phyloP scores from a whole-genome alignment of 2,797 vertebrate species.

The Girardinus metallicus region DNA sequence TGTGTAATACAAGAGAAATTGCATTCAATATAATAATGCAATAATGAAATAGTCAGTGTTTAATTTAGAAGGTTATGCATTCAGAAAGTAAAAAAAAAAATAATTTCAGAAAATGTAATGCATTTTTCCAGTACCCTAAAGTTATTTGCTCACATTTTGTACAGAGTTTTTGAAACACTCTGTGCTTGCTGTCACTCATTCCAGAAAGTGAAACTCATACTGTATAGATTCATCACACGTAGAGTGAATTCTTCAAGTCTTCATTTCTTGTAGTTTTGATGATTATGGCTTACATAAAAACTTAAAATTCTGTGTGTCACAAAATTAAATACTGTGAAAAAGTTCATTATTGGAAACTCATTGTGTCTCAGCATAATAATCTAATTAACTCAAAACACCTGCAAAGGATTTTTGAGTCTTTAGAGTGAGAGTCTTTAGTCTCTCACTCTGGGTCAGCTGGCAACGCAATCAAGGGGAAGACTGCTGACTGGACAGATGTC shows the following conservation, averaged over 20 bases:
- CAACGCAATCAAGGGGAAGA: not conserved
- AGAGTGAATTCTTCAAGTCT: not conserved
- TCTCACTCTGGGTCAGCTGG: not conserved
- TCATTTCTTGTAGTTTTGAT: not conserved
- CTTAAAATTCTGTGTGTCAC: not conserved
- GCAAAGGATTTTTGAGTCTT: not conserved
- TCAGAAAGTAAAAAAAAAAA: not conserved
- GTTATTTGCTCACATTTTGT: not conserved
- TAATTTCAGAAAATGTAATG: not conserved
- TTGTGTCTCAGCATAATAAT: not conserved
- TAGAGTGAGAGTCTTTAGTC: too few species aligned
- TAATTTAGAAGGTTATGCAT: not conserved
- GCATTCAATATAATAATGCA: not conserved
- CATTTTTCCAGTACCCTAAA: not conserved
- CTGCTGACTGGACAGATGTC: not conserved
- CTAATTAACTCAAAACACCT: not conserved
- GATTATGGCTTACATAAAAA: not conserved
- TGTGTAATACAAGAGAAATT: slow-evolving; percentile 1
- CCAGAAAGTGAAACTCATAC: not conserved
- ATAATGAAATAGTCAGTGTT: not conserved
- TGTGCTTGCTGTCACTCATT: not conserved
- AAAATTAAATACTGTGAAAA: not conserved
- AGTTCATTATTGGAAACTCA: not conserved
- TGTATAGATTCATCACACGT: not conserved
- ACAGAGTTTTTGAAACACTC: not conserved